Percentiles rank a stretch among this genome's conserved stretches.
Evolutionary conservation across 2,888 invertebrate genomes (phyloP).

Genomic region (Electrophaes corylata): DNA sequence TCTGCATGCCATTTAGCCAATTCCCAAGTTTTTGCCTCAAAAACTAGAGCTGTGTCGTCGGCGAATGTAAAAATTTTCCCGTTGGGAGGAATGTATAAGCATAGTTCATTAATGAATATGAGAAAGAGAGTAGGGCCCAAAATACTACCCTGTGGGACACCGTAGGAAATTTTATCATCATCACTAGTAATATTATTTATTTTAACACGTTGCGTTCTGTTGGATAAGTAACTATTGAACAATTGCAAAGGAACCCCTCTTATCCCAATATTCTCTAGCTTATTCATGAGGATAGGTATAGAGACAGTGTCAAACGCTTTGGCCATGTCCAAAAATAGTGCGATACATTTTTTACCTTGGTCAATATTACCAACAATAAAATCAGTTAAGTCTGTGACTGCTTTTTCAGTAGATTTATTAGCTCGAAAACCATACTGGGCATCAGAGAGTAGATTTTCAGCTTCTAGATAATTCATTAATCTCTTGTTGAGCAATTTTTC

Average conservation of each 20-base stretch:
- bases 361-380: neutral
- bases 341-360: neutral
- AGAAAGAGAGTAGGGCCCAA: conserved; percentile 21
- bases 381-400: neutral
- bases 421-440: no score
- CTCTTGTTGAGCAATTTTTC: conserved; percentile 13
- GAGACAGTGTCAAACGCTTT: no score
- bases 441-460: conserved; percentile 1
- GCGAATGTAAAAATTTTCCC: conserved; percentile 20
- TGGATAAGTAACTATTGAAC: neutral
- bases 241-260: neutral
- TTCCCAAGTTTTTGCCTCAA: conserved; percentile 16
- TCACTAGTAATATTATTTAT: neutral
- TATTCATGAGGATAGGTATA: neutral
- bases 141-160: conserved; percentile 28
- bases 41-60: conserved; percentile 27
- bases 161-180: neutral
- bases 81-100: neutral
- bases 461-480: neutral
- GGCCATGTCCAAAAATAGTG: conserved; percentile 5
- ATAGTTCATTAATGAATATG: conserved; percentile 22
- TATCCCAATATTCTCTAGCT: neutral
- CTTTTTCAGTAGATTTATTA: conserved; percentile 13
- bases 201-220: neutral
- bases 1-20: conserved; percentile 8